phyloP scores from a whole-genome alignment of 64 coral and sea anemone species.

The Pachyseris speciosa region DNA sequence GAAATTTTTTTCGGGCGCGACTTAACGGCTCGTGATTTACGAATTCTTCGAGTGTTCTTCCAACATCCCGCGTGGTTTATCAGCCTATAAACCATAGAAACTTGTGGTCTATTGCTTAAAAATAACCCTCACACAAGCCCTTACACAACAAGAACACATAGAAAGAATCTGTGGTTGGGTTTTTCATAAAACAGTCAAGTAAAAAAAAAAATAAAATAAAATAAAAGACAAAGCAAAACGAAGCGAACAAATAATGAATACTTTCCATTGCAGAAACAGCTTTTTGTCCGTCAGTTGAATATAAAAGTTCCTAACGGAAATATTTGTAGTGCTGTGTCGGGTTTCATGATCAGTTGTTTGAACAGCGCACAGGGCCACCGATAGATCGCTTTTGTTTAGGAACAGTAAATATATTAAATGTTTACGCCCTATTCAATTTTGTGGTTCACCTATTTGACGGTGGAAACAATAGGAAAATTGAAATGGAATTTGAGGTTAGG shows the following conservation, averaged over 20 bases:
- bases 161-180: background rate
- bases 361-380: background rate
- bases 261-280: background rate
- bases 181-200: background rate
- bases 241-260: background rate
- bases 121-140: background rate
- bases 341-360: background rate
- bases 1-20: no score
- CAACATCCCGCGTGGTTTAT: no score
- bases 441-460: background rate
- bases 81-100: no score
- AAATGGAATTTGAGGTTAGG: background rate
- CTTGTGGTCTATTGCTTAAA: no score
- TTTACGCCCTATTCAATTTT: slow-evolving; percentile 5
- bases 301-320: background rate
- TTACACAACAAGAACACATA: background rate
- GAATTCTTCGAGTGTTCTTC: no score
- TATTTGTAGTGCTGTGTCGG: background rate
- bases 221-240: background rate
- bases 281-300: background rate
- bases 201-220: no score
- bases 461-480: slow-evolving; percentile 4
- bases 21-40: no score
- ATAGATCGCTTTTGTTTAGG: background rate
- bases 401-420: slow-evolving; percentile 38